Evolutionary conservation across 2,113 vertebrate genomes (phyloP), one percentile per base, ranked within the genome.

Genomic region (Oncorhynchus keta): DNA sequence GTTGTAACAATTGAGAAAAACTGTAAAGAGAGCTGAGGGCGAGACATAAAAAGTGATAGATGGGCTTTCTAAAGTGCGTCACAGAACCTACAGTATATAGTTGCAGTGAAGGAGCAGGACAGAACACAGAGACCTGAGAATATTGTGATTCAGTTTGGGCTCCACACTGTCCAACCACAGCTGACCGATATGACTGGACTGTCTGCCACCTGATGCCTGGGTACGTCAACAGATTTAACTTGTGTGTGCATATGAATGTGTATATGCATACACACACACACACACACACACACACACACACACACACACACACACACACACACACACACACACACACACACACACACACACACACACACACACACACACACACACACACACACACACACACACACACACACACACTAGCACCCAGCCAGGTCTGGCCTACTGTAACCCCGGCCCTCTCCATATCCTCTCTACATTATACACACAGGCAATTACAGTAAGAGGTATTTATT

Each of bases 401-500:
- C 69, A 74, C 75, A 67, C 73, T 76, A 78, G 78, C 85, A 74
- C 71, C 75, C 71, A 66, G 80, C 45, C 78, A 68, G 39, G 76
- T n/a, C 16, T 69, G 68, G 16, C 68, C 9, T 30, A 51, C 51
- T n/a, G 22, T 9, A 18, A 64, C 8, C 7, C 22, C 4, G 14
- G n/a, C 12, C 61, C 22, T 35, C 79, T 32, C 32, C 1, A 26
- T 28, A 51, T 66, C 74, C 62, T 0, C 67, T 48, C 2, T 45
- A 32, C 55, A 57, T 74, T 82, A 82, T 35, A 77, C 84, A 89
- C 84, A 86, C 68, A 80, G 73, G 80, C 82, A 83, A 88, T 89
- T 81, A 84, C 81, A 82, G 68, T 61, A 11, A 72, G 80, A 48
- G 32, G 1, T 81, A 85, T 90, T 87, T 90, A 70, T 88, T 85